These are phyloP conservation scores for Epinephelus cyanopodus DNA, from an alignment of 2,113 vertebrate genomes.

Conservation along the genomic window DNA sequence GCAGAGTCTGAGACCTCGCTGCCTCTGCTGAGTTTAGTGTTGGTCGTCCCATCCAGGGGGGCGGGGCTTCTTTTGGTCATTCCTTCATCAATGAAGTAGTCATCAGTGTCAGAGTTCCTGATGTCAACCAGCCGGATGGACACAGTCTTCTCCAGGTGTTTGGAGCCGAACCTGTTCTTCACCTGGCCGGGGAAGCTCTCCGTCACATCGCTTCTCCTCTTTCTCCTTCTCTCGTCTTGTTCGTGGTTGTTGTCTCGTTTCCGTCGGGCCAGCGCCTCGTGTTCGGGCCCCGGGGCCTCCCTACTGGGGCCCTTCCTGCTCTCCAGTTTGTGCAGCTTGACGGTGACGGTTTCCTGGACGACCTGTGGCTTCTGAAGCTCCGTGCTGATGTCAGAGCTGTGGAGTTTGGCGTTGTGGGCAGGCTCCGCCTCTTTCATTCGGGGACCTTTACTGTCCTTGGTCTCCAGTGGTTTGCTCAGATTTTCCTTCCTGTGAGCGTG, in stretches of 20 bases:
- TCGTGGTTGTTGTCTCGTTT: slow-evolving; percentile 47
- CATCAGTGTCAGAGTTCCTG: slow-evolving; percentile 56
- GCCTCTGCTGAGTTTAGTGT: slow-evolving; percentile 40
- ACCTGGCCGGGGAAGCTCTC: slow-evolving; percentile 52
- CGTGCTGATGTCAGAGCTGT: slow-evolving; percentile 42
- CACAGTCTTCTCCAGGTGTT: slow-evolving; percentile 67
- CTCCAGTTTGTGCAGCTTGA: slow-evolving; percentile 56
- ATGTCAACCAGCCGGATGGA: slow-evolving; percentile 77
- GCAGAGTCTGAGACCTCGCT: slow-evolving; percentile 49
- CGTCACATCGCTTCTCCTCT: slow-evolving; percentile 45
- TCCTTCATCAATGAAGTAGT: slow-evolving; percentile 40
- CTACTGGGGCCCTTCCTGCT: slow-evolving; percentile 44
- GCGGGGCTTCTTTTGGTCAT: slow-evolving; percentile 21
- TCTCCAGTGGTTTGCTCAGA: slow-evolving; percentile 25
- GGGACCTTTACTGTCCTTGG: slow-evolving; percentile 36
- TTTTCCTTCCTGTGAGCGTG: slow-evolving; percentile 50
- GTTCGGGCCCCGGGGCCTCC: slow-evolving; percentile 29
- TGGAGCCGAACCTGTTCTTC: slow-evolving; percentile 40
- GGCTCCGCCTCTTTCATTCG: background rate
- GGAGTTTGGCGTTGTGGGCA: background rate
- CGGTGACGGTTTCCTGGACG: background rate
- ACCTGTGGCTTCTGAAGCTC: slow-evolving; percentile 38
- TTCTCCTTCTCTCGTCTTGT: slow-evolving; percentile 61
- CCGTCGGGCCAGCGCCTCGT: background rate
- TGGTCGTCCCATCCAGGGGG: background rate